Conservation (phyloP, 2,797 vertebrate species). For the Coccyzus lansbergi region DNA sequence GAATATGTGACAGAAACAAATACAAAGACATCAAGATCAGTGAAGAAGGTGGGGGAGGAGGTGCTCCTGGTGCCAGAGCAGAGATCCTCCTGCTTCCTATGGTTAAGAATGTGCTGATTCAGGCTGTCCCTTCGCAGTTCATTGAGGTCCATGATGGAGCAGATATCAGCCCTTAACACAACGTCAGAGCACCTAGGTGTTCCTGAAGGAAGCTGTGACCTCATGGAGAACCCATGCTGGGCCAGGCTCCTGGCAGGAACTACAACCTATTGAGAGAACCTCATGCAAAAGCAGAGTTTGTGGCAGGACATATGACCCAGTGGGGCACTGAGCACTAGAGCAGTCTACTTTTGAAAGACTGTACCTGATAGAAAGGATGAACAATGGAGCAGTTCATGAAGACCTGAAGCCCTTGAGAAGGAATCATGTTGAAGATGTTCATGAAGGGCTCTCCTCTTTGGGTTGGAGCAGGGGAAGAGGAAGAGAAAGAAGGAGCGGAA, state of each 20-base stretch:
- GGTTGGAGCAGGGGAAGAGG: background rate
- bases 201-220: background rate
- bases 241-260: background rate
- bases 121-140: background rate
- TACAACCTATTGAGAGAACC: background rate
- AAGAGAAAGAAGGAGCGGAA: fast-evolving
- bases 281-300: background rate
- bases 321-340: fast-evolving
- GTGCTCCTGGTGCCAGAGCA: fast-evolving
- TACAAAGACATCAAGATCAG: background rate
- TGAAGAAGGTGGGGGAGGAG: background rate
- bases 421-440: too few relatives aligned
- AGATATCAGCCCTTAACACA: background rate
- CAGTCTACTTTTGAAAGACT: background rate
- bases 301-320: background rate
- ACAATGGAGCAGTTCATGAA: fast-evolving
- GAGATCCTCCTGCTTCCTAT: background rate
- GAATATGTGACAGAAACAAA: background rate
- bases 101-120: background rate
- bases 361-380: background rate
- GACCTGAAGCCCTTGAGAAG: background rate
- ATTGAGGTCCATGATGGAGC: background rate
- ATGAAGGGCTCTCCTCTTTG: background rate
- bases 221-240: fast-evolving
- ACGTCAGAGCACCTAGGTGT: fast-evolving